These are phyloP conservation scores for Coendou prehensilis DNA, from an alignment of 2,797 vertebrate species.

Conservation along the genomic window DNA sequence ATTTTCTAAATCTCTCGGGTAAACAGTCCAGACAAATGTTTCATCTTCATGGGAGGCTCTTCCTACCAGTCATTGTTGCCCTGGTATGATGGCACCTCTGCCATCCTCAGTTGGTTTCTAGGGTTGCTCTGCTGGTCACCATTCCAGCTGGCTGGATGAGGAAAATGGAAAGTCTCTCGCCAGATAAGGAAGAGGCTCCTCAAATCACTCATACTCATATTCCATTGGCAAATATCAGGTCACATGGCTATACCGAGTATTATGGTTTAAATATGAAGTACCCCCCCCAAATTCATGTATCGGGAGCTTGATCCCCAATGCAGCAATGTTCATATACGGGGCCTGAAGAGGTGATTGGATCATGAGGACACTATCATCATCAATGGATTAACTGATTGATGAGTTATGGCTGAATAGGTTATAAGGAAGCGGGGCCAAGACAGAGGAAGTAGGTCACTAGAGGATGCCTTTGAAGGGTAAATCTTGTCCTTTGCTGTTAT, in stretches of 20 bases:
- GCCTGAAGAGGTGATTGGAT: not conserved
- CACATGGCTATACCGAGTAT: not conserved
- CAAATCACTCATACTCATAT: not conserved
- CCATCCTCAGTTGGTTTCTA: not conserved
- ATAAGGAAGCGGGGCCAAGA: not conserved
- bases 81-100: not conserved
- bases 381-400: not conserved
- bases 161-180: not conserved
- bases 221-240: not conserved
- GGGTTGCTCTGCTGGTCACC: not conserved
- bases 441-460: not conserved
- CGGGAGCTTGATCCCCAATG: not conserved
- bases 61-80: not conserved
- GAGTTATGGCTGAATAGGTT: not conserved
- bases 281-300: not conserved
- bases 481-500: not conserved
- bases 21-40: not conserved
- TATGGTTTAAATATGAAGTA: not conserved
- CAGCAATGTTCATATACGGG: not conserved
- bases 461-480: not conserved
- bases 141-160: not conserved
- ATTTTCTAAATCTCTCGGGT: slow-evolving; percentile 22
- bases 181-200: not conserved
- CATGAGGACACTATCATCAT: not conserved
- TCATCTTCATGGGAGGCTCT: not conserved